Conservation (phyloP, 92 coral and sea anemone genomes). For the Virgularia gustaviana region DNA sequence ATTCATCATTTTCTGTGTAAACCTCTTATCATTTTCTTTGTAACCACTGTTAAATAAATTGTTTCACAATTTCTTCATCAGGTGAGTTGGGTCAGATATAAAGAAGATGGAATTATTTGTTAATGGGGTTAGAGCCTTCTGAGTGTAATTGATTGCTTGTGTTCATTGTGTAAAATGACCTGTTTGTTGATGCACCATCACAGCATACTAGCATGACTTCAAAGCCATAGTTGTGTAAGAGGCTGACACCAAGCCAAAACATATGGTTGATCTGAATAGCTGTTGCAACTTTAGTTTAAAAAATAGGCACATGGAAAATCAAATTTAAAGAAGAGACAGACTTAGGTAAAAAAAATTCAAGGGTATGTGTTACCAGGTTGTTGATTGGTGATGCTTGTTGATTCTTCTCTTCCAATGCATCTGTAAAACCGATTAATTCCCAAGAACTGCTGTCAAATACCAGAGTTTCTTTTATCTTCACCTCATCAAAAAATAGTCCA, state of each 20-base stretch:
- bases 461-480: slow-evolving; percentile 37
- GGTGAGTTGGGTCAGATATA: no score
- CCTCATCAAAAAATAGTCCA: no score
- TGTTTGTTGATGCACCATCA: no score
- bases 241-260: no score
- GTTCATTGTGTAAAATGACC: no score
- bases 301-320: slow-evolving; percentile 22
- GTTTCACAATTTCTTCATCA: slow-evolving; percentile 43
- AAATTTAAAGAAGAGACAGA: slow-evolving; percentile 9
- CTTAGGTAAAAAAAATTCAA: slow-evolving; percentile 24
- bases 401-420: neutral
- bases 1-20: slow-evolving; percentile 36
- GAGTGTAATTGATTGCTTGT: no score
- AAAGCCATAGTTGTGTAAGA: no score
- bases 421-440: slow-evolving; percentile 42
- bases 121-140: slow-evolving; percentile 20
- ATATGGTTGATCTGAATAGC: no score
- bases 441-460: slow-evolving; percentile 41
- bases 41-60: slow-evolving; percentile 29
- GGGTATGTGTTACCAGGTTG: slow-evolving; percentile 6
- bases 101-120: slow-evolving; percentile 13
- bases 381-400: slow-evolving; percentile 1
- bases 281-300: no score
- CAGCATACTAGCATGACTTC: no score
- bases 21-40: slow-evolving; percentile 32